Conservation (phyloP, 2,888 invertebrate species). For the Drymonia ruficornis region DNA sequence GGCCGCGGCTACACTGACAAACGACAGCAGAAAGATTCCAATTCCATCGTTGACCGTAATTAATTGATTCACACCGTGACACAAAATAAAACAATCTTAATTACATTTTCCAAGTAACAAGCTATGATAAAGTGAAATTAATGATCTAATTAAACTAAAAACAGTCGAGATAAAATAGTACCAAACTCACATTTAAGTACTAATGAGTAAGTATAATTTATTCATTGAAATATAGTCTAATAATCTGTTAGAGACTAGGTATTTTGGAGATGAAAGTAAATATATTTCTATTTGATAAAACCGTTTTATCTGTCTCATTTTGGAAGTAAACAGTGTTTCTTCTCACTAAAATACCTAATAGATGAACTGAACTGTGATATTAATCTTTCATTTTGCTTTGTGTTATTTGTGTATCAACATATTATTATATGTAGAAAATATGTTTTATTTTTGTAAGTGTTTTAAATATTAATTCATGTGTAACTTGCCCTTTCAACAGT, state of each 20-base stretch:
- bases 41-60: slow-evolving; percentile 3
- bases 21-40: slow-evolving; percentile 18
- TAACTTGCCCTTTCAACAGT: too few species aligned
- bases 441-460: too few species aligned
- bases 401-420: too few species aligned
- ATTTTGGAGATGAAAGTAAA: slow-evolving; percentile 24
- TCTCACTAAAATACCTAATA: too few species aligned
- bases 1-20: slow-evolving; percentile 32
- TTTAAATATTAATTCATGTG: too few species aligned
- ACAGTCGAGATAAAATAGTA: slow-evolving; percentile 34
- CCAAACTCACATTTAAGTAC: slow-evolving; percentile 28
- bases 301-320: background rate
- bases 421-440: too few species aligned
- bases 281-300: slow-evolving; percentile 1
- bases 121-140: slow-evolving; percentile 38
- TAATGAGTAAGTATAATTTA: slow-evolving; percentile 34
- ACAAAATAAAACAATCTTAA: slow-evolving; percentile 34
- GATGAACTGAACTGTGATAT: background rate
- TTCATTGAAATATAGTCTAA: slow-evolving; percentile 33
- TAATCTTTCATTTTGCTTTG: background rate
- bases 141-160: slow-evolving; percentile 44
- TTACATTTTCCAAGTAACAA: slow-evolving; percentile 38
- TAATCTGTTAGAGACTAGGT: slow-evolving; percentile 25
- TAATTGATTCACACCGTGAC: slow-evolving; percentile 24
- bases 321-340: background rate